Evolutionary conservation across 2,888 invertebrate genomes (phyloP), one percentile per base, ranked within the genome.

Genomic region (Teleogryllus oceanicus): DNA sequence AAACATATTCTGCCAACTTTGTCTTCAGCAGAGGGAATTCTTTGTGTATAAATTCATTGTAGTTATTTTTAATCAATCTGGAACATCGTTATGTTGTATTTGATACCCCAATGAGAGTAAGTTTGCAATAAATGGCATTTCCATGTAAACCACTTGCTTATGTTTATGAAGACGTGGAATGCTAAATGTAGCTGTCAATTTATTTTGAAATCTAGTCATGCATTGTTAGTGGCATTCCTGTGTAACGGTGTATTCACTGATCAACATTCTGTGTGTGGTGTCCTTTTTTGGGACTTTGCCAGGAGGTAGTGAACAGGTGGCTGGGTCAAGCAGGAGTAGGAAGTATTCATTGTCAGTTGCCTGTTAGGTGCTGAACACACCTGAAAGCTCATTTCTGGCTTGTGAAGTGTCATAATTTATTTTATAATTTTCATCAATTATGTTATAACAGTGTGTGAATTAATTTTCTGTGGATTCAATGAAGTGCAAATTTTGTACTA

Each of bases 111-210:
- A 18, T 13, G 62, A 62, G 62, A 62, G 62, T 62, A 62, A 62
- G 62, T 62, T 62, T 62, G 62, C 62, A 62, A 62, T 62, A 62
- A 62, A 62, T 62, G 62, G 62, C 62, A 62, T 62, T 62, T 62
- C 62, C 62, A 62, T 62, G 62, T 62, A 62, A 62, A 37, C n/a
- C 13, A 62, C 1, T 62, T 62, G 62, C 16, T 62, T 62, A 18
- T n/a, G n/a, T 62, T 62, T 62, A 18, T 13, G 62, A 62, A 62
- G n/a, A 62, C 62, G 62, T 62, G 13, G 13, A n/a, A 18, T 62
- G 13, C 62, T 62, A n/a, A 13, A 11, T 62, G 16, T 62, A 62
- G 37, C 62, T 62, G 62, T 62, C 37, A 37, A 62, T 62, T 62
- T n/a, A 62, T 62, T 18, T 62, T 62, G n/a, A 18, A 62, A 62